Evolutionary conservation across 2,113 vertebrate species (phyloP), one percentile per base, ranked within the genome.

Genomic region (Potamarius usumacintae): DNA sequence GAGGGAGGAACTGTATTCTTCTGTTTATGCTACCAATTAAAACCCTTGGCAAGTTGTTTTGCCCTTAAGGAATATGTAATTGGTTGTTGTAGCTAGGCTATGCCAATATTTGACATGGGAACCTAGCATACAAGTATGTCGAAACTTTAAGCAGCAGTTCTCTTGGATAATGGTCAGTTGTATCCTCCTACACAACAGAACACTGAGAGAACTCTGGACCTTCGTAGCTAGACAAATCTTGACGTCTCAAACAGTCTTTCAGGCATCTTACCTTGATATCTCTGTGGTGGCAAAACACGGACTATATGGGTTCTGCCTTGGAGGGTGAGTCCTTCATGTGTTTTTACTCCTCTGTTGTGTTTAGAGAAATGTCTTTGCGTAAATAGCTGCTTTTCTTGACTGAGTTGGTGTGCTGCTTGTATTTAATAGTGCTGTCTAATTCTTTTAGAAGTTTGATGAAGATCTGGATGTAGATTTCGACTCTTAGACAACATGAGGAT

Each of bases 311-410:
- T 42, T 50, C 52, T 30, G 58, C 89, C 52, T 15, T 52, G 34
- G 60, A 27, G 63, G 34, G 57, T 22, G 74, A 7, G 20, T 58
- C 27, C 48, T 71, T 48, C 72, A 20, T 20, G 22, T 74, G 78
- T 8, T 88, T 69, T 88, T 52, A 65, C 50, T 52, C 18, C 11
- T 53, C 20, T 27, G 42, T 20, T 50, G 42, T 76, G 20, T 76
- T 52, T 76, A 52, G 72, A 52, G 42, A 11, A 76, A 25, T n/a
- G 48, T 52, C 42, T 77, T 48, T 50, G 60, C 20, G 27, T 50
- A 52, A 81, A 58, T 67, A 79, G 42, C 53, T 72, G 83, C 85
- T 69, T 58, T 83, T 86, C 67, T 79, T 53, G 78, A 71, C 22
- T 34, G 78, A 8, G 1, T 80, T 58, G 8, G 22, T 18, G 76